Evolutionary conservation across 2,797 vertebrate genomes (phyloP), one percentile per base, ranked within the genome.

Genomic region (Lutjanus argentimaculatus): DNA sequence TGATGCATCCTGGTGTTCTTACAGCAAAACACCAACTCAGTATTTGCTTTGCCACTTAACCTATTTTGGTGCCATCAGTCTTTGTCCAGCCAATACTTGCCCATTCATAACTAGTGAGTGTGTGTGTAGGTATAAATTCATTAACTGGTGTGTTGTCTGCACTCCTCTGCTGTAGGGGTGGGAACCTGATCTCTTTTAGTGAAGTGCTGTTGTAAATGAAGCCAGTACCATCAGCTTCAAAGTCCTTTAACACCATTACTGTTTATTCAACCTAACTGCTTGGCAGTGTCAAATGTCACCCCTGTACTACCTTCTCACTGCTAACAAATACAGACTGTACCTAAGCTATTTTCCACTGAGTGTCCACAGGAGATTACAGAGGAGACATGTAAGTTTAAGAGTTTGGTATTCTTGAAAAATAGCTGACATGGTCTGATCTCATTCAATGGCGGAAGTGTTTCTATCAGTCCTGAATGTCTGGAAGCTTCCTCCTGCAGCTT

Each of bases 41-140:
- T 36, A 36, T 36, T 6, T 36, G 30, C 30, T 36, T 36, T 36
- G 30, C 30, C 30, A 36, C 30, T 36, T 36, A 4, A 30, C 25
- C 25, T 4, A 30, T 4, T 4, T 30, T 30, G 25, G 25, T 30
- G 25, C 4, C 30, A 36, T 4, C 30, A 36, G 30, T 36, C 30
- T 36, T 36, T 36, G 30, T 36, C 30, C 30, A 36, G 30, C 30
- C 30, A 59, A 84, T 82, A 85, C 80, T 59, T 61, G 42, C 65
- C 48, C 68, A 82, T 80, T 88, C 84, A 87, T 75, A 76, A 79
- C 53, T 64, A 36, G 25, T 68, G 67, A 75, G 53, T 67, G 55
- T 68, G 64, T 72, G 59, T 45, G 43, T 45, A 1, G 11, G 43
- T 43, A 10, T 45, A 45, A 45, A 45, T 46, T 8, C 9, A 45